These are phyloP conservation scores for Holcopasites calliopsidis DNA, from an alignment of 1,140 invertebrate species.

Conservation along the genomic window DNA sequence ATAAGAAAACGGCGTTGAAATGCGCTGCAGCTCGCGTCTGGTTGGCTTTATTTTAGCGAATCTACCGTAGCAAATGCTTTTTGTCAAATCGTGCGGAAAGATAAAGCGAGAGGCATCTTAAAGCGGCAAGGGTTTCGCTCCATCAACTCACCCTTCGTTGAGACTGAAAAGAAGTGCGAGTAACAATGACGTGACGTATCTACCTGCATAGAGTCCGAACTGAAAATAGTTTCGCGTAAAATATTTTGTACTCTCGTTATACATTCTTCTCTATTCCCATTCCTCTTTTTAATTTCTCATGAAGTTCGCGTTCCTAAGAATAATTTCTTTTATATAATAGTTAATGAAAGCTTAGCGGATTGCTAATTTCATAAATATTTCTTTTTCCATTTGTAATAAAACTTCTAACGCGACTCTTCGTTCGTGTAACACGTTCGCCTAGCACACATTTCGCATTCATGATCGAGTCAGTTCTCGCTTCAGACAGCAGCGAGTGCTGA, in stretches of 20 bases:
- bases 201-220: not conserved
- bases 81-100: slow-evolving; percentile 70
- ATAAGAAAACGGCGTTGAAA: slow-evolving; percentile 13
- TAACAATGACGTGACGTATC: slow-evolving; percentile 40
- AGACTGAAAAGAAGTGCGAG: slow-evolving; percentile 28
- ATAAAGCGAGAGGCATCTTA: slow-evolving; percentile 59
- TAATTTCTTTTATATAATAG: too few species aligned
- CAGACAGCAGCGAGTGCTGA: not conserved
- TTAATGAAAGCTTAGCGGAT: too few species aligned
- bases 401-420: too few species aligned
- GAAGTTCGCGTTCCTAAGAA: too few species aligned
- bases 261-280: not conserved
- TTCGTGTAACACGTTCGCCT: slow-evolving; percentile 20
- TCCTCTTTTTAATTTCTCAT: too few species aligned
- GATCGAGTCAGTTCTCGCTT: slow-evolving; percentile 12
- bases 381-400: too few species aligned
- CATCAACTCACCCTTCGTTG: slow-evolving; percentile 34
- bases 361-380: too few species aligned
- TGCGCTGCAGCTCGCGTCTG: not conserved
- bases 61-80: slow-evolving; percentile 42
- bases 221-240: slow-evolving; percentile 9
- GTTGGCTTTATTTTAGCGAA: slow-evolving; percentile 57
- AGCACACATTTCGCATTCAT: slow-evolving; percentile 27
- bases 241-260: not conserved
- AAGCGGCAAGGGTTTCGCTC: slow-evolving; percentile 51